Evolutionary conservation across 2,888 invertebrate species (phyloP).

Genomic region (Zhengitettix transpicula): DNA sequence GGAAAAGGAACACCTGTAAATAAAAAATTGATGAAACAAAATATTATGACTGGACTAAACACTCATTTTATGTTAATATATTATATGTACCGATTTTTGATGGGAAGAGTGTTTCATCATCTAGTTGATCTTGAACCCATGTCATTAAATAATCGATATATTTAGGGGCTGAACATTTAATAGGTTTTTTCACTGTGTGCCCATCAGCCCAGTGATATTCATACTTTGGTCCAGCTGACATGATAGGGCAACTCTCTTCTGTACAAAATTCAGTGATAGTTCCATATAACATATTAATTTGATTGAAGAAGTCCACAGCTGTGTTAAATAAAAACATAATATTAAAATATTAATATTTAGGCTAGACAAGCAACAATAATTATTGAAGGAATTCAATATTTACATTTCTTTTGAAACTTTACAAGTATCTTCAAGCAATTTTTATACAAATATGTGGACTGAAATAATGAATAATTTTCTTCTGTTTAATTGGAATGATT

Average conservation of each 20-base stretch:
- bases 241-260: constrained; percentile 89
- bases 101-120: constrained; percentile 95
- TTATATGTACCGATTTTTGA: constrained; percentile 70
- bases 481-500: too few species aligned
- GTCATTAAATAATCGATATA: constrained; percentile 99
- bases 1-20: constrained; percentile 84
- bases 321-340: constrained; percentile 1
- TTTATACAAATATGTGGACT: too few species aligned
- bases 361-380: not conserved
- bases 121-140: constrained; percentile 98
- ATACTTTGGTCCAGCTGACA: constrained; percentile 98
- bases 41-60: not conserved
- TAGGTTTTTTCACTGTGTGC: constrained; percentile 92
- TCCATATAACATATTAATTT: constrained; percentile 99
- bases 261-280: constrained; percentile 99
- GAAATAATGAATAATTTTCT: too few species aligned
- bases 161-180: constrained; percentile 96
- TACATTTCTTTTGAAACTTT: not conserved
- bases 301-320: constrained; percentile 99
- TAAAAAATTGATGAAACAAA: not conserved
- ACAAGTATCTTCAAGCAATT: not conserved
- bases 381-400: not conserved
- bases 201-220: constrained; percentile 99
- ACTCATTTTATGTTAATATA: not conserved
- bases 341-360: not conserved